A percentile compares a stretch with the other conserved stretches of the same genome.
These are phyloP conservation scores for Aethina tumida DNA, from an alignment of 1,140 invertebrate genomes.

Conservation along the genomic window DNA sequence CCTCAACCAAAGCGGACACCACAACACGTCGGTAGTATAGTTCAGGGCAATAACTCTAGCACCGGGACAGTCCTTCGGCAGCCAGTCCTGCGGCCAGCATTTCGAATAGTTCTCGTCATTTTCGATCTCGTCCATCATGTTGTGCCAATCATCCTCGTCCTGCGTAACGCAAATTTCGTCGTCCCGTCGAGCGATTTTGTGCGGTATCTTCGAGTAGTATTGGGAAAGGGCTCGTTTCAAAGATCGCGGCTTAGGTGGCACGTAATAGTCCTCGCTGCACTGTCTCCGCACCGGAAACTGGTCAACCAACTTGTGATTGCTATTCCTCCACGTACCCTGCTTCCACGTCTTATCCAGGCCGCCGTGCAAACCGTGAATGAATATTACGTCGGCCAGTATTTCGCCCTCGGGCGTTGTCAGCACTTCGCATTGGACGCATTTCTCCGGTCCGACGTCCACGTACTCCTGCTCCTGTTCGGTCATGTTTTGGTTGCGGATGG, in stretches of 20 bases:
- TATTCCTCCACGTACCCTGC: slow-evolving; percentile 42
- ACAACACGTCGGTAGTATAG: slow-evolving; percentile 58
- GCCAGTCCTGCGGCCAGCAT: slow-evolving; percentile 62
- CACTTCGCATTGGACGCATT: slow-evolving; percentile 18
- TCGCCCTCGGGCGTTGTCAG: slow-evolving; percentile 24
- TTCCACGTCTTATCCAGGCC: slow-evolving; percentile 47
- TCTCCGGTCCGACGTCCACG: slow-evolving; percentile 9
- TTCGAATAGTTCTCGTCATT: slow-evolving; percentile 37
- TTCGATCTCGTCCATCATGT: slow-evolving; percentile 1
- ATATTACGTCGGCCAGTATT: slow-evolving; percentile 43
- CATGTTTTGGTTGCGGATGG: slow-evolving; percentile 7
- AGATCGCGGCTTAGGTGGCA: slow-evolving; percentile 14
- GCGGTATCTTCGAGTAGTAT: slow-evolving; percentile 16
- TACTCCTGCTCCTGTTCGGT: slow-evolving; percentile 1
- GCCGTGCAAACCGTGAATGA: slow-evolving; percentile 49
- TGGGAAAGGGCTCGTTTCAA: slow-evolving; percentile 22
- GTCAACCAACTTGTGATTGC: slow-evolving; percentile 32
- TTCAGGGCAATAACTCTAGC: slow-evolving; percentile 57
- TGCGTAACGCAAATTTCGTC: slow-evolving; percentile 11
- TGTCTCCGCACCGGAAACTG: slow-evolving; percentile 22
- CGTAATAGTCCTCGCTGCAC: slow-evolving; percentile 18
- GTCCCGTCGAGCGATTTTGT: slow-evolving; percentile 17
- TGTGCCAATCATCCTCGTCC: slow-evolving; percentile 11
- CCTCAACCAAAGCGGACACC: slow-evolving; percentile 57
- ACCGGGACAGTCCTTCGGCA: slow-evolving; percentile 53